These are phyloP conservation scores for Telenomus remus DNA, from an alignment of 1,140 invertebrate genomes.

Conservation along the genomic window DNA sequence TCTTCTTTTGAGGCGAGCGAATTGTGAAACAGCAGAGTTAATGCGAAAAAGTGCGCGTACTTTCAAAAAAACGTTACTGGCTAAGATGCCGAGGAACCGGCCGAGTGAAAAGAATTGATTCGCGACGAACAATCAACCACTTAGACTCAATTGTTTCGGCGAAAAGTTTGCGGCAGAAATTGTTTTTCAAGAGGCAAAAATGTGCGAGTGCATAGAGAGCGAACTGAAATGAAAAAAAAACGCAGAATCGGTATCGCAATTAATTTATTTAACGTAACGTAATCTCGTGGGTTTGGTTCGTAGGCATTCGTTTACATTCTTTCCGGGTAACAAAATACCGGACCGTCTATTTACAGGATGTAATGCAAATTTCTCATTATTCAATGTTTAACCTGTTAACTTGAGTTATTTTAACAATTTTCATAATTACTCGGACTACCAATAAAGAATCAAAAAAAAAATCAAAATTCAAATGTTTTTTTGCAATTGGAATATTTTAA, in stretches of 20 bases:
- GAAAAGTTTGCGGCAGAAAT: neutral
- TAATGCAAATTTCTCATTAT: neutral
- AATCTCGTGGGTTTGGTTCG: too few relatives aligned
- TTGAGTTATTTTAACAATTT: neutral
- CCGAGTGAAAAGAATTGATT: constrained; percentile 4
- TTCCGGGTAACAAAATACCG: neutral
- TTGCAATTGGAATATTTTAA: too few relatives aligned
- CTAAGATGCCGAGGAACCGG: neutral
- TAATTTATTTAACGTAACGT: neutral
- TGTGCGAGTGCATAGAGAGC: neutral
- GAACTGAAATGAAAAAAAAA: too few relatives aligned
- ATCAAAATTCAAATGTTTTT: too few relatives aligned
- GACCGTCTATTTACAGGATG: neutral
- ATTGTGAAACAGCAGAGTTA: constrained; percentile 12
- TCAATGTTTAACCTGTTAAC: neutral
- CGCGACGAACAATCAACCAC: constrained; percentile 1
- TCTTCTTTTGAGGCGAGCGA: constrained; percentile 14
- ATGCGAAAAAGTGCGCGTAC: constrained; percentile 7
- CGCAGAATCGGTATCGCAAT: neutral
- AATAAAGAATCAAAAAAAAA: neutral
- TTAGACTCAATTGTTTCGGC: constrained; percentile 1
- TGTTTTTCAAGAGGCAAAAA: neutral
- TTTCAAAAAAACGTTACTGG: neutral
- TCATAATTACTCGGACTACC: neutral
- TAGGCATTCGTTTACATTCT: neutral